These are phyloP conservation scores for Lophotis ruficrista DNA, from an alignment of 2,113 vertebrate genomes.

Conservation along the genomic window DNA sequence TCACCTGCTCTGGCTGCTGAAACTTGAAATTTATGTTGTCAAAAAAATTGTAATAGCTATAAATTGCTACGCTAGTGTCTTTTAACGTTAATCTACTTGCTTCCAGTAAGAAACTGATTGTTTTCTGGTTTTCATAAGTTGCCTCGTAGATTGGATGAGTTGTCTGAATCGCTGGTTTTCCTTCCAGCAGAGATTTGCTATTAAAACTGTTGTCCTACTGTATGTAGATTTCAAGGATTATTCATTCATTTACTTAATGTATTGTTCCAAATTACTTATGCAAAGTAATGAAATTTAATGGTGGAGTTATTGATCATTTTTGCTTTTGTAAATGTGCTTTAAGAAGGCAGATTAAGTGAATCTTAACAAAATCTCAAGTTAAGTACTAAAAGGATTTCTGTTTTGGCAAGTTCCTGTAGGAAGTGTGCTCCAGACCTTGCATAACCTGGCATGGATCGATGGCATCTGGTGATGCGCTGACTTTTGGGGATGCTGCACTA, in stretches of 20 bases:
- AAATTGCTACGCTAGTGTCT: not conserved
- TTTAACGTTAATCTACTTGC: conserved; percentile 24
- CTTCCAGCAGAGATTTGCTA: not conserved
- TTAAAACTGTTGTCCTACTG: not conserved
- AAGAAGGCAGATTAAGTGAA: conserved; percentile 29
- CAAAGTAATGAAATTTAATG: conserved; percentile 51
- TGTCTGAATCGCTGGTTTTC: not conserved
- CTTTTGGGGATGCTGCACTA: not conserved
- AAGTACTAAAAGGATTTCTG: conserved; percentile 18
- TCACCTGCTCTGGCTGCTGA: conserved; percentile 5
- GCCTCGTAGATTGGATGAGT: not conserved
- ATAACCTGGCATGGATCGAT: not conserved
- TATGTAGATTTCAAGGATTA: conserved; percentile 33
- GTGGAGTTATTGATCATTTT: conserved; percentile 37
- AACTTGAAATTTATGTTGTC: conserved; percentile 24
- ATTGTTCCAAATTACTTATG: conserved; percentile 29
- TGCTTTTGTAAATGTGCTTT: not conserved
- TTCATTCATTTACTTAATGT: conserved; percentile 36
- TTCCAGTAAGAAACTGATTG: not conserved
- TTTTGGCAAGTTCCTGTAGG: not conserved
- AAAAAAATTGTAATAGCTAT: conserved; percentile 10
- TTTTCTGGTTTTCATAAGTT: not conserved
- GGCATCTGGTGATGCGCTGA: not conserved
- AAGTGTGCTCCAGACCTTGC: conserved; percentile 3
- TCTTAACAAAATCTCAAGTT: conserved; percentile 20